Conservation (phyloP, 2,888 invertebrate genomes). For the Chymomyza caudatula region DNA sequence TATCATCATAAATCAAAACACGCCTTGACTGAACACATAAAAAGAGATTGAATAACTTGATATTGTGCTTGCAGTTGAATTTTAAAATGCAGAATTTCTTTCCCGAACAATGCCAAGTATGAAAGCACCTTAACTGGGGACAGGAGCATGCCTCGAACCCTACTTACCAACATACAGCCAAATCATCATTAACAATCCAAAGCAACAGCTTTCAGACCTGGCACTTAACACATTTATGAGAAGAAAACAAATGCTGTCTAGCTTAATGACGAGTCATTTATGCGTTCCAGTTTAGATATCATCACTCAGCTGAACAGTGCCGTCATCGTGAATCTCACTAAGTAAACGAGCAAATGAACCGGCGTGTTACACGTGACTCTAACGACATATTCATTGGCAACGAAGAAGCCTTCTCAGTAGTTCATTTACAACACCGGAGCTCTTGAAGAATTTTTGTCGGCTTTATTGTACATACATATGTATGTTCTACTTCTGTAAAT, state of each 20-base stretch:
- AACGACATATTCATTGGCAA: slow-evolving; percentile 70
- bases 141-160: slow-evolving; percentile 59
- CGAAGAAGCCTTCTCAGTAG: slow-evolving; percentile 69
- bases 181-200: slow-evolving; percentile 41
- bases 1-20: slow-evolving; percentile 77
- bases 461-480: not conserved
- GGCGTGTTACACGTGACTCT: slow-evolving; percentile 38
- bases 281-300: slow-evolving; percentile 67
- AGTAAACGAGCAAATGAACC: not conserved
- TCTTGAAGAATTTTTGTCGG: slow-evolving; percentile 60
- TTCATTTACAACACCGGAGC: slow-evolving; percentile 68
- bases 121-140: not conserved
- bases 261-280: slow-evolving; percentile 62
- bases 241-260: slow-evolving; percentile 24
- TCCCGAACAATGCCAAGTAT: not conserved
- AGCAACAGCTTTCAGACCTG: slow-evolving; percentile 40
- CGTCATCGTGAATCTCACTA: not conserved
- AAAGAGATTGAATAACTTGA: slow-evolving; percentile 39
- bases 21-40: slow-evolving; percentile 24
- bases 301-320: slow-evolving; percentile 37
- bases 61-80: slow-evolving; percentile 1
- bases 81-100: not conserved
- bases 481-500: not conserved
- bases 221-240: slow-evolving; percentile 72
- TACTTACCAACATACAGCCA: slow-evolving; percentile 73